phyloP scores from a whole-genome alignment of 2,797 vertebrate species.

The Rhynchonycteris naso region DNA sequence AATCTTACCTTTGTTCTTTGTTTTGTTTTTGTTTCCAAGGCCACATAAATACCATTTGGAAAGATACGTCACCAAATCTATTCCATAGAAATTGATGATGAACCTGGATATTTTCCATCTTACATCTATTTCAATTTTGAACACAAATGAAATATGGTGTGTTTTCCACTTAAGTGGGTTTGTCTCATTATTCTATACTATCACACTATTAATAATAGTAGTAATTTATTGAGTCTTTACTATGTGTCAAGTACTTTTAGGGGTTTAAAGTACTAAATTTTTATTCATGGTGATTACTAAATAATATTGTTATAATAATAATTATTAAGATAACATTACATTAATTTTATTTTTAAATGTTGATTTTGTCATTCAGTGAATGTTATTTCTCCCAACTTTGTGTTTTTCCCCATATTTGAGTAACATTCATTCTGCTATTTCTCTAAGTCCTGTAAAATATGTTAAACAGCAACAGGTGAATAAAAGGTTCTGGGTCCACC shows the following conservation, averaged over 20 bases:
- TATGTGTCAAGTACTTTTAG: background rate
- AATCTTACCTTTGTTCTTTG: background rate
- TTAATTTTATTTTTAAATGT: slow-evolving; percentile 32
- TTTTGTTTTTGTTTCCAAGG: slow-evolving; percentile 16
- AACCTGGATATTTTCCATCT: background rate
- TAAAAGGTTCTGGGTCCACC: background rate
- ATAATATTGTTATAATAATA: background rate
- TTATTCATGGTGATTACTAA: background rate
- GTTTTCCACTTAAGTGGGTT: background rate
- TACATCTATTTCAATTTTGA: slow-evolving; percentile 13
- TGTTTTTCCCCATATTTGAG: background rate
- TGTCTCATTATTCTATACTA: background rate
- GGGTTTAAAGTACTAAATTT: background rate
- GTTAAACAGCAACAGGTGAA: background rate
- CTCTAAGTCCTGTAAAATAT: background rate
- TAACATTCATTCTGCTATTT: background rate
- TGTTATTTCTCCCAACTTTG: slow-evolving; percentile 17
- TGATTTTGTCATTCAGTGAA: background rate
- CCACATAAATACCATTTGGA: background rate
- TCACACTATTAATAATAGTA: background rate
- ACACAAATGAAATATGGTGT: background rate
- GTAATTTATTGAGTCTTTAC: background rate
- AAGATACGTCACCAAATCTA: background rate
- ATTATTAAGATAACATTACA: background rate
- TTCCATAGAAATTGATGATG: background rate